phyloP scores from a whole-genome alignment of 2,888 invertebrate species.

The Drosophila nr. perissopoda region DNA sequence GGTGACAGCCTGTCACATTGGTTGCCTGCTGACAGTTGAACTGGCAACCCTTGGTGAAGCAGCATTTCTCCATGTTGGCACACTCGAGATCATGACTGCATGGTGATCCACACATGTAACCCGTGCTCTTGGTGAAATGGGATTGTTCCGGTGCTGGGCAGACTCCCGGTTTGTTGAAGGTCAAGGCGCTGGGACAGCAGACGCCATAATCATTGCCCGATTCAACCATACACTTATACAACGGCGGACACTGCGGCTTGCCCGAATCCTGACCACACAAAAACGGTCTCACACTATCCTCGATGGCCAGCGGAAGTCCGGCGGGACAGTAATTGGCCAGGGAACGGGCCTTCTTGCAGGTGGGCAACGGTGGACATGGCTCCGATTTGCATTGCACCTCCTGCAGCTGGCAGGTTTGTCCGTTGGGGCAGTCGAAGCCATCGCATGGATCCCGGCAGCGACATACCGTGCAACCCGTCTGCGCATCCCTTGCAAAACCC shows the following conservation, averaged over 20 bases:
- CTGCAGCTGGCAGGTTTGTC: constrained; percentile 91
- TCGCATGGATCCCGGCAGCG: constrained; percentile 93
- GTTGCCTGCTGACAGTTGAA: constrained; percentile 90
- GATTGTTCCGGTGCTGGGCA: constrained; percentile 88
- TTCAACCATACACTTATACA: constrained; percentile 92
- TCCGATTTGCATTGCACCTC: constrained; percentile 91
- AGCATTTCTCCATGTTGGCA: constrained; percentile 93
- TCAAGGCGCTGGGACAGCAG: constrained; percentile 92
- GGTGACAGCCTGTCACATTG: constrained; percentile 91
- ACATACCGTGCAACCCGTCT: constrained; percentile 91
- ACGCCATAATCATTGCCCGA: constrained; percentile 94
- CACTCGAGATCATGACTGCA: constrained; percentile 93
- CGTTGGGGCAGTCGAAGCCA: constrained; percentile 90
- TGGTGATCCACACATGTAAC: constrained; percentile 87
- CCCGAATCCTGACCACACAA: constrained; percentile 92
- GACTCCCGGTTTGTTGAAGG: constrained; percentile 91
- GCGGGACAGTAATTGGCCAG: constrained; percentile 92
- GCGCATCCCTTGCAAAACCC: constrained; percentile 90
- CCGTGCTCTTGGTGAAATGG: constrained; percentile 82
- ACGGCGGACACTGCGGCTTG: constrained; percentile 93
- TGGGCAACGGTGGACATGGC: constrained; percentile 94
- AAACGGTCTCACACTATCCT: constrained; percentile 91
- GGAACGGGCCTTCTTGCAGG: constrained; percentile 92
- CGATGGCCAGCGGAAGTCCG: constrained; percentile 90
- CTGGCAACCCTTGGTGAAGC: constrained; percentile 90